Evolutionary conservation across 2,113 vertebrate genomes (phyloP), one percentile per base, ranked within the genome.

Genomic region (Nipponia nippon): DNA sequence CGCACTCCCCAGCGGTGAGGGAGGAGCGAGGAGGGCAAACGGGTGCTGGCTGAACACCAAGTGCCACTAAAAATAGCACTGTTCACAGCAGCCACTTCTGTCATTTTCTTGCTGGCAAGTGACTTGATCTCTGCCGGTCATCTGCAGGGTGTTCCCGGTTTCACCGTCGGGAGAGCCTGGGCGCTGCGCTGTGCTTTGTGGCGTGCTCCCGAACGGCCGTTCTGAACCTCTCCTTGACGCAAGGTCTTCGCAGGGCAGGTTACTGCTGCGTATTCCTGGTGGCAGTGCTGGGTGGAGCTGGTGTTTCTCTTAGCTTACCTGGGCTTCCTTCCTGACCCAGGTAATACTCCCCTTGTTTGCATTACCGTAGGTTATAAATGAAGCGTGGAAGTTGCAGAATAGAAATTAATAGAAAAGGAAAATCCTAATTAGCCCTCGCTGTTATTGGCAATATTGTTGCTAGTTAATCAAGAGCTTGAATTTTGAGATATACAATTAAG

Each of bases 111-210:
- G 56, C 70, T 63, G 66, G 5, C 58, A 22, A 25, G 47, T 7
- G 56, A 3, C 9, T 38, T 5, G 3, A 3, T 27, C 38, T 11
- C 66, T 50, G 67, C n/a, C 0, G 0, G 32, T 14, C 30, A 6
- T 4, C 73, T 6, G 44, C 44, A 8, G 2, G 4, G 52, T 7
- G 36, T 20, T 13, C 11, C 46, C 36, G 11, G 58, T 20, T 5
- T 11, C 15, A 2, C 3, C 0, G 7, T 2, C 1, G 42, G 44
- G 42, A 80, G 44, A n/a, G 69, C 10, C 17, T 2, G 18, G 72
- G 70, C 4, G 1, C 56, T 8, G 49, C 44, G 1, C 8, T 1
- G 32, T 0, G 16, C 61, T 27, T 11, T 8, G 16, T 1, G 3
- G 18, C 2, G 25, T 16, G 32, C 42, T 26, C 14, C 53, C 3